phyloP scores from a whole-genome alignment of 2,113 vertebrate species.

The Paradisaea rubra region DNA sequence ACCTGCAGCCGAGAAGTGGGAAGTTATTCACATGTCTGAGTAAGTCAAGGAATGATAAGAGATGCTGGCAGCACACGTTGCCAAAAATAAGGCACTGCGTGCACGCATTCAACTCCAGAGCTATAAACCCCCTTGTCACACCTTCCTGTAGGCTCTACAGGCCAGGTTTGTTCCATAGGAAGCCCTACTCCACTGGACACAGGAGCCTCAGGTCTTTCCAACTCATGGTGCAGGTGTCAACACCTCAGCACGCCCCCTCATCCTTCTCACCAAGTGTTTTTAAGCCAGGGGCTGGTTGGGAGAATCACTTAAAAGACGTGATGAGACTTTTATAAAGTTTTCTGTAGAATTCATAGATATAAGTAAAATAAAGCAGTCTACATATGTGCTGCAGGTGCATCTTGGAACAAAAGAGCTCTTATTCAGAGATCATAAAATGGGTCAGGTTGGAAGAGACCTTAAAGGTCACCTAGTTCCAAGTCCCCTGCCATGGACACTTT shows the following conservation, averaged over 20 bases:
- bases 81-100: neutral
- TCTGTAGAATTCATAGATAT: neutral
- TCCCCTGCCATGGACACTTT: neutral
- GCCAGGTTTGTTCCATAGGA: neutral
- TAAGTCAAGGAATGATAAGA: neutral
- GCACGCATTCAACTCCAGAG: accelerated
- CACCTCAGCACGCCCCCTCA: neutral
- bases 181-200: neutral
- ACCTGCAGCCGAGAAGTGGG: neutral
- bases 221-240: neutral
- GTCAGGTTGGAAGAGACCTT: neutral
- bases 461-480: neutral
- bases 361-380: neutral
- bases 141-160: neutral
- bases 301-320: neutral
- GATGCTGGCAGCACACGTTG: neutral
- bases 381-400: accelerated
- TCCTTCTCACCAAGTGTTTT: neutral
- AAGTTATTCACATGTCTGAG: neutral
- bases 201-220: neutral
- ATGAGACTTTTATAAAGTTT: neutral
- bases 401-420: neutral
- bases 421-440: neutral
- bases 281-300: neutral
- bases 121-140: neutral